Conservation (phyloP, 2,797 vertebrate species). For the Diplodus puntazzo region DNA sequence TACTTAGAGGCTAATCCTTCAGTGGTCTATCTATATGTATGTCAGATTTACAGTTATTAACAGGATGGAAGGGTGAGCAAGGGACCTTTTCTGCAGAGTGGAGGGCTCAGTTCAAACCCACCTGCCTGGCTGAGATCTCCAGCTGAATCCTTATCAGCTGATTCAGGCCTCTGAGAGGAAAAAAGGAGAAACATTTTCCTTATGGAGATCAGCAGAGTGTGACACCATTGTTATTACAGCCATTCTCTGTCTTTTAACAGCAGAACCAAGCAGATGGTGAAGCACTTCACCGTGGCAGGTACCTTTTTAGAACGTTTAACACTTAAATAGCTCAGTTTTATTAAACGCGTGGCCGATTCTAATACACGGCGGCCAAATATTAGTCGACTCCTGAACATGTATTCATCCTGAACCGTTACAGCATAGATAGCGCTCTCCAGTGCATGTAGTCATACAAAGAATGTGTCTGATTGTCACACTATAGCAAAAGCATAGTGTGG, state of each 20-base stretch:
- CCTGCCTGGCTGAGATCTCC: slow-evolving; percentile 42
- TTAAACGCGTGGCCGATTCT: neutral
- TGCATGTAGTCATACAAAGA: too few species aligned
- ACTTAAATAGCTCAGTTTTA: slow-evolving; percentile 2
- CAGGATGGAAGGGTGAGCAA: slow-evolving; percentile 26
- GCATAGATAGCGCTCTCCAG: too few species aligned
- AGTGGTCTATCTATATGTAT: slow-evolving; percentile 53
- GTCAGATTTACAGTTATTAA: slow-evolving; percentile 71
- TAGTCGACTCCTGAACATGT: too few species aligned
- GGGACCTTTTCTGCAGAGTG: slow-evolving; percentile 44
- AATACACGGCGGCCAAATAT: neutral
- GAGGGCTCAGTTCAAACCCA: slow-evolving; percentile 34
- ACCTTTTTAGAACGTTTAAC: slow-evolving; percentile 29
- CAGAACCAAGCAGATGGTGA: slow-evolving; percentile 42
- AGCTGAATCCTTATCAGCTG: slow-evolving; percentile 48
- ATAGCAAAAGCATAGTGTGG: too few species aligned
- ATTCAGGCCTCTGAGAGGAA: slow-evolving; percentile 37
- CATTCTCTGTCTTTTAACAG: slow-evolving; percentile 25
- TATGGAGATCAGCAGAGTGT: slow-evolving; percentile 44
- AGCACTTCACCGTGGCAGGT: slow-evolving; percentile 23
- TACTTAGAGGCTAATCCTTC: slow-evolving; percentile 71
- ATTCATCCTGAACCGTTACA: too few species aligned
- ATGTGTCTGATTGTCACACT: too few species aligned
- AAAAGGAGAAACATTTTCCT: slow-evolving; percentile 7
- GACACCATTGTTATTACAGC: slow-evolving; percentile 37